These are phyloP conservation scores for Portevinia maculata DNA, from an alignment of 2,888 invertebrate genomes.

Conservation along the genomic window DNA sequence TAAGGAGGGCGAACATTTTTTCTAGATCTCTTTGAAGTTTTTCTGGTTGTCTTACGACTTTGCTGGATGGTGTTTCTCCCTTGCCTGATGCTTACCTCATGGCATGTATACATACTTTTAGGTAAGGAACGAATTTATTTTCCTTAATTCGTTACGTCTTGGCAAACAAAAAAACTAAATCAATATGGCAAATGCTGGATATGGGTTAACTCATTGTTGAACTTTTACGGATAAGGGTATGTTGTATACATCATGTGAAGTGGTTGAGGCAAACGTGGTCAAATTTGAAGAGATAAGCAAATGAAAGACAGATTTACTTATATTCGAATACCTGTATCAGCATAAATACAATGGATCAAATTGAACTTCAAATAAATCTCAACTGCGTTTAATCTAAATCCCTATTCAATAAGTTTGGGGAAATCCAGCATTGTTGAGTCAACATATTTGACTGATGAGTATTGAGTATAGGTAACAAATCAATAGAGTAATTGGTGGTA, in stretches of 20 bases:
- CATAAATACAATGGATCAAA: no score
- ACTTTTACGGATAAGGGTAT: constrained; percentile 19
- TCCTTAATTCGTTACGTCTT: constrained; percentile 17
- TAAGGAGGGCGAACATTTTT: constrained; percentile 34
- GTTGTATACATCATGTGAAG: constrained; percentile 7
- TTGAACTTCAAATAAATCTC: no score
- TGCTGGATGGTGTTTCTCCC: constrained; percentile 36
- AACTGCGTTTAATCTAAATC: no score
- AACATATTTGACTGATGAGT: no score
- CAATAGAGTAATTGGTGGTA: no score
- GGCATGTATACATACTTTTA: background rate
- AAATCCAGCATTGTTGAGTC: no score
- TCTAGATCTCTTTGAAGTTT: constrained; percentile 52
- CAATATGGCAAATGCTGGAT: constrained; percentile 12
- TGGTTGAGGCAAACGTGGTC: constrained; percentile 8
- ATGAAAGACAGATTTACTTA: background rate
- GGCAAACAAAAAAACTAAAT: constrained; percentile 14
- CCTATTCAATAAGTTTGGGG: no score
- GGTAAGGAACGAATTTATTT: background rate
- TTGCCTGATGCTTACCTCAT: constrained; percentile 1
- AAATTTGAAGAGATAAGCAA: constrained; percentile 40
- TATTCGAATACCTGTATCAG: no score
- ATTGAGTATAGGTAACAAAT: no score
- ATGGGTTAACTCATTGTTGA: constrained; percentile 23
- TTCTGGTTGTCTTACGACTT: constrained; percentile 23